Evolutionary conservation across 2,113 vertebrate species (phyloP), one percentile per base, ranked within the genome.

Genomic region (Brachirus orientalis): DNA sequence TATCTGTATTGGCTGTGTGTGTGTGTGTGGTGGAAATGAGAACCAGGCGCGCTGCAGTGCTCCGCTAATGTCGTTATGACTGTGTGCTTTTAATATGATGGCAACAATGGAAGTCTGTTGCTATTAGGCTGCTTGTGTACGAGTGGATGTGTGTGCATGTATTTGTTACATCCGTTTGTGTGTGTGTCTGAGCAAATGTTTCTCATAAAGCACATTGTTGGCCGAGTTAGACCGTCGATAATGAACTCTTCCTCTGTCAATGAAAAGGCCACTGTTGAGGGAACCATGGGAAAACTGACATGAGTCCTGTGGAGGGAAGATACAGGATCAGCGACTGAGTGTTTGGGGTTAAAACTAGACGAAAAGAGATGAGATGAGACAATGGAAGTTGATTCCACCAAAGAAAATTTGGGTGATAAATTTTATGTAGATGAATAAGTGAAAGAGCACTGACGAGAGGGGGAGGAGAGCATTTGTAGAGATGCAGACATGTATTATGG

Each of bases 61-160:
- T 83, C 89, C 68, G 88, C 74, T 91, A 90, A 91, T 84, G 85
- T 73, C 65, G 68, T 89, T 92, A 90, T 86, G 80, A 79, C 77
- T 88, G 87, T 86, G 86, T 87, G 82, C 87, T 89, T 89, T 90
- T 90, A 88, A 89, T 87, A 89, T 84, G 86, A 82, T 14, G 79
- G 75, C 76, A 88, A 92, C 88, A 90, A 91, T 89, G 86, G 86
- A 77, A 70, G 88, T 80, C 88, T 92, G 92, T 88, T 89, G 83
- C 84, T 86, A 85, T 88, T 75, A 86, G 82, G 20, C 67, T 37
- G 67, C 55, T 59, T 77, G 72, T 59, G 69, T 72, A 71, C 65
- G 61, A 63, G 79, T 45, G 69, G 37, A 20, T 72, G 66, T 77
- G 77, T 44, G 66, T 50, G 66, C 51, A 11, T 75, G 80, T 45